Conservation (phyloP, 2,113 vertebrate genomes). For the Cepphus grylle region DNA sequence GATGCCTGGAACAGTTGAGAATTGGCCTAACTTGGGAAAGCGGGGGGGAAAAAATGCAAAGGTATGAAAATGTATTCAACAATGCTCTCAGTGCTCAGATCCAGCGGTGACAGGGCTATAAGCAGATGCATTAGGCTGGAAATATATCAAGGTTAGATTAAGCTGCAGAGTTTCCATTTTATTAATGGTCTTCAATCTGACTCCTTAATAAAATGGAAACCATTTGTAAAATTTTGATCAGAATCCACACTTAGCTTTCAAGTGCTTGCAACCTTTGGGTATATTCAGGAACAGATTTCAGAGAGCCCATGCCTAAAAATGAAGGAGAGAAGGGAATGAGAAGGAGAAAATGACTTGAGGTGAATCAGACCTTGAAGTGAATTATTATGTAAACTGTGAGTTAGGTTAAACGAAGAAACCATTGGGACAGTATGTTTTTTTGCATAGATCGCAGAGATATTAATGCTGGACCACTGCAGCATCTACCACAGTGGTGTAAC, state of each 20-base stretch:
- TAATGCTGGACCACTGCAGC: neutral
- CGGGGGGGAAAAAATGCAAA: neutral
- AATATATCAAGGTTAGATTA: constrained; percentile 66
- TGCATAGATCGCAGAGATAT: neutral
- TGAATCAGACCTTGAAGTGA: constrained; percentile 37
- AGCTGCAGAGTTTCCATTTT: constrained; percentile 64
- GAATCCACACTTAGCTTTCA: constrained; percentile 43
- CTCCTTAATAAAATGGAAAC: constrained; percentile 65
- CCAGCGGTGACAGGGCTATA: constrained; percentile 52
- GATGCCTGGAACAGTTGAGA: neutral
- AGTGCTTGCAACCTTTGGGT: constrained; percentile 28
- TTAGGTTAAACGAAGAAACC: constrained; percentile 22
- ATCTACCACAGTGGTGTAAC: neutral
- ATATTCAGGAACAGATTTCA: constrained; percentile 30
- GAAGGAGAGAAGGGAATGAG: neutral
- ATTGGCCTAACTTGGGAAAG: neutral
- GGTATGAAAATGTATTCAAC: constrained; percentile 54
- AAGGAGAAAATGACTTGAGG: neutral
- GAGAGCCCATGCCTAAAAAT: neutral
- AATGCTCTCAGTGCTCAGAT: constrained; percentile 18
- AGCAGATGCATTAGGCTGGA: constrained; percentile 60
- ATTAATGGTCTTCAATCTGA: constrained; percentile 62
- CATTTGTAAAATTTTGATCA: constrained; percentile 65
- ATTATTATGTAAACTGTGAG: constrained; percentile 44
- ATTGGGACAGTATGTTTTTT: neutral